Evolutionary conservation across 2,797 vertebrate species (phyloP).

Genomic region (Cuculus canorus): DNA sequence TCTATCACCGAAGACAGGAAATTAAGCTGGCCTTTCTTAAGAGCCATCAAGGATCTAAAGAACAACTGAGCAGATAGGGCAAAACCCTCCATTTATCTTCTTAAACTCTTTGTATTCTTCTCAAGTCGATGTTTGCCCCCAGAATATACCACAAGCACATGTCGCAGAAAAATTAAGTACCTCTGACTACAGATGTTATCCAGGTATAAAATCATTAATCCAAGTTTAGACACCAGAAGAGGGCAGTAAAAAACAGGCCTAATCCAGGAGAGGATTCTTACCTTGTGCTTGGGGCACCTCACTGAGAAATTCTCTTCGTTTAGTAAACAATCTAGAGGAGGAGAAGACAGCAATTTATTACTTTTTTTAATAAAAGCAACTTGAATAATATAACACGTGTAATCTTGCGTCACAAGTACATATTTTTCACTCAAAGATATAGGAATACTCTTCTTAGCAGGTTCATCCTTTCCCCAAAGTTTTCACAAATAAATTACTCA

Average conservation of each 20-base stretch:
- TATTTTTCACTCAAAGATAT: background rate
- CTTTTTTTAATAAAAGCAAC: background rate
- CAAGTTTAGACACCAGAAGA: background rate
- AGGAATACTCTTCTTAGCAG: background rate
- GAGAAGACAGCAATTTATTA: conserved; percentile 42
- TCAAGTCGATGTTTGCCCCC: background rate
- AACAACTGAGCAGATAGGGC: background rate
- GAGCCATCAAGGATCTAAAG: background rate
- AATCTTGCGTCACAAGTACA: background rate
- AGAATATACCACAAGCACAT: background rate
- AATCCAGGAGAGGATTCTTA: conserved; percentile 72
- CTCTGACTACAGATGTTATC: background rate
- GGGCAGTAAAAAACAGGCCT: background rate
- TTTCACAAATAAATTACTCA: background rate
- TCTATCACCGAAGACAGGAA: conserved; percentile 7
- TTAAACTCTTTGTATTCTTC: background rate
- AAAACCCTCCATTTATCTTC: background rate
- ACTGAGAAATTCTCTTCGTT: conserved; percentile 98
- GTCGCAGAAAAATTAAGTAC: background rate
- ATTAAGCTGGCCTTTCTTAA: conserved; percentile 20
- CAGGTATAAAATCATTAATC: background rate
- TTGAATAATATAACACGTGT: background rate
- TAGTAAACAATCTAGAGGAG: conserved; percentile 91
- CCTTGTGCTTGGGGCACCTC: conserved; percentile 99
- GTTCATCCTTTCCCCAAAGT: background rate